Evolutionary conservation across 2,888 invertebrate species (phyloP), one percentile per base, ranked within the genome.

Genomic region (Troglohyphantes excavatus): DNA sequence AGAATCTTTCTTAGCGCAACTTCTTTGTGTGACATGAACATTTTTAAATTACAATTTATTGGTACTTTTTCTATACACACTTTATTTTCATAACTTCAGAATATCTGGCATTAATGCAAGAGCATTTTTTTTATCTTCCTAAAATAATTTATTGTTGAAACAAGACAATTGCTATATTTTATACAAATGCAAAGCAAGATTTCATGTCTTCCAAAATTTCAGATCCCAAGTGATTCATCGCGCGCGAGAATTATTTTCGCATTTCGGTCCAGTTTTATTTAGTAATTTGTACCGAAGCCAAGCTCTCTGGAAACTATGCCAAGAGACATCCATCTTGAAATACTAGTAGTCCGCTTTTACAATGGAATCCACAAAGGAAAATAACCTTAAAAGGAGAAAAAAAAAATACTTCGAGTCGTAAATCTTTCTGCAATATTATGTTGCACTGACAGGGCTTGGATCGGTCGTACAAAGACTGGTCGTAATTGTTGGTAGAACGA

Each of bases 201-300:
- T n/a, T n/a, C 17, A 0, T n/a, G 5, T 53, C n/a, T 53, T 17
- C 53, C n/a, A 53, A 17, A 11, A 53, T 33, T 33, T 33, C 33
- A 33, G 33, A 33, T 33, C 33, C 33, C 33, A 53, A 5, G 53
- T 17, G 0, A 5, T 53, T 13, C 1, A 53, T n/a, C 53, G 17
- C n/a, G 53, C n/a, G 13, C 17, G 1, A 17, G n/a, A 53, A 53
- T 53, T 33, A 53, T 43, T 65, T 78, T 65, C 78, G 9, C 17
- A n/a, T 63, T 65, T 43, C 39, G n/a, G 13, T 43, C 39, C 43
- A 39, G 21, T 26, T 78, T 26, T 7, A 23, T 26, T 23, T 17
- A 39, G 23, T 39, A 78, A 59, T 78, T 78, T 78, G 63, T 78
- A 63, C 39, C 39, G 39, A 21, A 59, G 75, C 75, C 75, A 75